A percentile compares a stretch with the other conserved stretches of the same genome.
phyloP scores from a whole-genome alignment of 2,888 invertebrate species.

The Caenorhabditis doughertyi region DNA sequence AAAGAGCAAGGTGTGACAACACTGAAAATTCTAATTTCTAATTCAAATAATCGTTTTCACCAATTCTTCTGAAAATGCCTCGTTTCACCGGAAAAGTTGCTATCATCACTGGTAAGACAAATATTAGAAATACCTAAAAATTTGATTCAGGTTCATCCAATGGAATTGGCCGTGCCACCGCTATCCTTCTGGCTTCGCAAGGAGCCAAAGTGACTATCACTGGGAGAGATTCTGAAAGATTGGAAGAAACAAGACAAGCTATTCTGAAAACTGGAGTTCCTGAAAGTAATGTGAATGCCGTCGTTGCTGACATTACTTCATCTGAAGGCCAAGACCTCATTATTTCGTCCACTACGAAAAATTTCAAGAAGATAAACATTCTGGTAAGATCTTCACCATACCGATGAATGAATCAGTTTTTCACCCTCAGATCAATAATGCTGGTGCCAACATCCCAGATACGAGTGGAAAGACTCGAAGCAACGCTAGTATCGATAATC shows the following conservation, averaged over 20 bases:
- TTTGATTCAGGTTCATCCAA: conserved; percentile 31
- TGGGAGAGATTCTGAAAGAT: conserved; percentile 25
- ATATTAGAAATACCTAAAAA: too few species aligned
- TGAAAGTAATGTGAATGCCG: conserved; percentile 17
- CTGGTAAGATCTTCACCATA: conserved; percentile 18
- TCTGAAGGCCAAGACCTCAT: conserved; percentile 29
- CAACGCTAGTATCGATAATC: conserved; percentile 18
- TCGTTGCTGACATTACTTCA: conserved; percentile 21
- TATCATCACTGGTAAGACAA: conserved; percentile 21
- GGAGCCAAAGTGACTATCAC: conserved; percentile 49
- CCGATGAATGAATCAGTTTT: too few species aligned
- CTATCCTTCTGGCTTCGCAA: conserved; percentile 38
- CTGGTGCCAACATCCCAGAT: conserved; percentile 43
- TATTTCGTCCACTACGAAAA: conserved; percentile 14
- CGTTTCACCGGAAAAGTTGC: conserved; percentile 47
- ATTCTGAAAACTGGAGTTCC: conserved; percentile 30
- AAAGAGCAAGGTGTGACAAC: neutral
- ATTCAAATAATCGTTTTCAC: neutral
- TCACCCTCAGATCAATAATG: conserved; percentile 52
- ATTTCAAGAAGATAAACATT: conserved; percentile 42
- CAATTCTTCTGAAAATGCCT: conserved; percentile 3
- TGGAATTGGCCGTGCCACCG: conserved; percentile 46
- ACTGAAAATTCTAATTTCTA: neutral
- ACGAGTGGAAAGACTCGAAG: conserved; percentile 13
- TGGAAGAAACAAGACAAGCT: conserved; percentile 29